Percentiles rank a stretch among this genome's conserved stretches.
Evolutionary conservation across 1,140 invertebrate species (phyloP).

Genomic region (Leptonema lineaticorne): DNA sequence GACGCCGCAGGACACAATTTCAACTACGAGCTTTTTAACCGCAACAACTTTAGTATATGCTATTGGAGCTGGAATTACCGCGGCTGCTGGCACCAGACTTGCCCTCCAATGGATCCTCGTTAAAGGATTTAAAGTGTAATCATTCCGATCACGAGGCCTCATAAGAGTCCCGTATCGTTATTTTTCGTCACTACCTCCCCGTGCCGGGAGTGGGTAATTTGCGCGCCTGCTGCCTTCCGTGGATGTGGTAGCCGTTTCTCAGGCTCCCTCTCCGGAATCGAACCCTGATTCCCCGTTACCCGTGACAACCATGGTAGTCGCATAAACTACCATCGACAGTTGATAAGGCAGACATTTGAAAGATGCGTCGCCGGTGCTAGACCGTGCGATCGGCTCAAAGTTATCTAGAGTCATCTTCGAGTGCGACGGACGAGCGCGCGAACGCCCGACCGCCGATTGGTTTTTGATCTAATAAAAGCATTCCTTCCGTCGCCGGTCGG

Average conservation of each 20-base stretch:
- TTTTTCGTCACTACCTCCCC: conserved; percentile 84
- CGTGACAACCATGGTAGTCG: conserved; percentile 79
- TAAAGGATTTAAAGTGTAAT: conserved; percentile 87
- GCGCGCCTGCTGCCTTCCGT: conserved; percentile 88
- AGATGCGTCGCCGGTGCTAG: conserved; percentile 73
- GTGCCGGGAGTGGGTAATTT: conserved; percentile 83
- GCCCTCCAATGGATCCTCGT: conserved; percentile 86
- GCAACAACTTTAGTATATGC: conserved; percentile 87
- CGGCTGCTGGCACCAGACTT: conserved; percentile 90
- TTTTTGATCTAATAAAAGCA: too few relatives aligned
- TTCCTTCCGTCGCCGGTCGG: conserved; percentile 66
- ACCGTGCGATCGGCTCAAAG: conserved; percentile 73
- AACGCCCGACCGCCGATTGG: too few relatives aligned
- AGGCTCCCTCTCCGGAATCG: conserved; percentile 62
- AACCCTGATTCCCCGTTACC: conserved; percentile 72
- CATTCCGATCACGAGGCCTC: conserved; percentile 84
- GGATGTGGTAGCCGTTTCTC: conserved; percentile 80
- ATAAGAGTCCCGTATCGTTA: conserved; percentile 78
- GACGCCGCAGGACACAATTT: too few relatives aligned
- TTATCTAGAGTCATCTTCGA: conserved; percentile 80
- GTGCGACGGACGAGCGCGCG: too few relatives aligned
- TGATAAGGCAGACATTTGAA: conserved; percentile 89
- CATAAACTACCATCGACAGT: conserved; percentile 78
- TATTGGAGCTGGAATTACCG: conserved; percentile 91
- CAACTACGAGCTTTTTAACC: conserved; percentile 76